phyloP scores from a whole-genome alignment of 2,797 vertebrate genomes.

The Coregonus sp. region DNA sequence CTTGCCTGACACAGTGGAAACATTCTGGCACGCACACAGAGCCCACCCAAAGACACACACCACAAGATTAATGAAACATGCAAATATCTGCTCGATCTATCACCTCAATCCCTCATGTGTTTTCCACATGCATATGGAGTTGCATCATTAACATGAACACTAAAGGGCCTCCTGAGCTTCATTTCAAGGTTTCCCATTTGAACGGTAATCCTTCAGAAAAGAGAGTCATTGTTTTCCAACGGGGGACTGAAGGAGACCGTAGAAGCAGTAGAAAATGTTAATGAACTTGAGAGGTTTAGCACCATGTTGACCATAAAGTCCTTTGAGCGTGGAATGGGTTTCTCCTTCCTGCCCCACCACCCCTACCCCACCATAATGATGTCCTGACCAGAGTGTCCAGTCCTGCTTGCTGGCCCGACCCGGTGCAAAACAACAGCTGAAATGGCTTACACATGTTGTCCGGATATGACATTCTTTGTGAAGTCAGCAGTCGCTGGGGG shows the following conservation, averaged over 20 bases:
- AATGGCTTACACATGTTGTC: constrained; percentile 77
- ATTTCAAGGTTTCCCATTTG: constrained; percentile 24
- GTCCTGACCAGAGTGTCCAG: constrained; percentile 48
- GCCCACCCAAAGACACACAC: constrained; percentile 64
- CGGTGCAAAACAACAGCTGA: constrained; percentile 65
- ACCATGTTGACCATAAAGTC: constrained; percentile 31
- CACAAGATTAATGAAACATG: constrained; percentile 64
- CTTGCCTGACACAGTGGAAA: constrained; percentile 45
- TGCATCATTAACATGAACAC: constrained; percentile 24
- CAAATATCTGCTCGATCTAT: constrained; percentile 48
- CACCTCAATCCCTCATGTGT: constrained; percentile 28
- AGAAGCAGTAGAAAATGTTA: constrained; percentile 39
- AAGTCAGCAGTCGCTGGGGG: constrained; percentile 47
- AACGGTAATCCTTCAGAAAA: constrained; percentile 42
- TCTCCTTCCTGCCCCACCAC: constrained; percentile 15
- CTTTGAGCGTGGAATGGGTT: constrained; percentile 56
- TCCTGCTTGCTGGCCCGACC: constrained; percentile 41
- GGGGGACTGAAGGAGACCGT: constrained; percentile 11
- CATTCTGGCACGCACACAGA: not conserved
- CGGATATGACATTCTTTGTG: constrained; percentile 67
- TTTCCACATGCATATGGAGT: constrained; percentile 44
- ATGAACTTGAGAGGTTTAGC: constrained; percentile 54
- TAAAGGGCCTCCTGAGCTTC: constrained; percentile 12
- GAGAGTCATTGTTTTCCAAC: constrained; percentile 14
- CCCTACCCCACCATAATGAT: too few species aligned